Evolutionary conservation across 2,888 invertebrate genomes (phyloP).

Genomic region (Sphaerophoria taeniata): DNA sequence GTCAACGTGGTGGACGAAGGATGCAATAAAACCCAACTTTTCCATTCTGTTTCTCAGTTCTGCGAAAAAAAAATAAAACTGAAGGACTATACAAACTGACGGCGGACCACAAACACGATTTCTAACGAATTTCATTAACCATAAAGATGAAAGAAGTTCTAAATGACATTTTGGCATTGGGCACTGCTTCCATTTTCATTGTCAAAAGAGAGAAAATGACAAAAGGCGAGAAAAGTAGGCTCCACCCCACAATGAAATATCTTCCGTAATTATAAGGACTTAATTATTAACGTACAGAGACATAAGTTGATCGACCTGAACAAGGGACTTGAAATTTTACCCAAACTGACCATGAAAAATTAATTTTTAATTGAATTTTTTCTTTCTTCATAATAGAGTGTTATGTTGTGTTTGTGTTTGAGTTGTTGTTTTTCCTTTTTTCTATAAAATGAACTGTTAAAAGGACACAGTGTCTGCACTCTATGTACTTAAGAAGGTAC

Average conservation of each 20-base stretch:
- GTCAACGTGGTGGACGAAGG: conserved; percentile 44
- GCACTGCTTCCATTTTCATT: conserved; percentile 34
- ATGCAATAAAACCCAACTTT: conserved; percentile 61
- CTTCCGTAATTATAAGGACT: conserved; percentile 38
- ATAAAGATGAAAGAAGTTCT: conserved; percentile 62
- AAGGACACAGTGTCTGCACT: conserved; percentile 1
- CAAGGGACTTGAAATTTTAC: conserved; percentile 4
- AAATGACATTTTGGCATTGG: conserved; percentile 46
- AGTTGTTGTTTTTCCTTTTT: neutral
- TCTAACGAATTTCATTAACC: conserved; percentile 54
- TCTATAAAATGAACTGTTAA: too few relatives aligned
- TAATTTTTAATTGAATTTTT: conserved; percentile 25
- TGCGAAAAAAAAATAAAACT: too few relatives aligned
- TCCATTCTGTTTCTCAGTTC: too few relatives aligned
- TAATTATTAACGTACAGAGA: conserved; percentile 48
- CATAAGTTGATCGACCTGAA: conserved; percentile 39
- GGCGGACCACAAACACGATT: conserved; percentile 16
- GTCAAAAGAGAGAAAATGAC: conserved; percentile 1
- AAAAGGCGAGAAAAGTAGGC: conserved; percentile 13
- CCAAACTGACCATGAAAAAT: conserved; percentile 43
- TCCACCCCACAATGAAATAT: conserved; percentile 8
- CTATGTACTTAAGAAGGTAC: neutral
- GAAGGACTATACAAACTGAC: conserved; percentile 35
- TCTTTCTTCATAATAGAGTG: neutral
- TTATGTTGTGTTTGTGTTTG: conserved; percentile 2